Conservation (phyloP, 1,140 invertebrate genomes). For the Whitmania pigra region DNA sequence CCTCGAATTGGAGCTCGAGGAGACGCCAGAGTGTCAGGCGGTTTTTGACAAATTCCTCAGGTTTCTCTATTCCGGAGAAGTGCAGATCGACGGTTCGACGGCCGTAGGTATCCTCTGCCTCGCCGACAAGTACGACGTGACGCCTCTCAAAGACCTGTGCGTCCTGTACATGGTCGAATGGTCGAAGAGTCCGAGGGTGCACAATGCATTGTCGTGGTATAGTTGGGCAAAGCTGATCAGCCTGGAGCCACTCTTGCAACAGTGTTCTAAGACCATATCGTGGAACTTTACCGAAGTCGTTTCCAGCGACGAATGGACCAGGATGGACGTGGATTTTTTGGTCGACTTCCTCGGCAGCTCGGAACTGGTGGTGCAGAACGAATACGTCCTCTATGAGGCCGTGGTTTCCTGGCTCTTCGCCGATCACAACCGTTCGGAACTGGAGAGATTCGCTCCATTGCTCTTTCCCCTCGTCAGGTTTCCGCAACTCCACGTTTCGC, state of each 20-base stretch:
- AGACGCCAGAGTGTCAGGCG: slow-evolving; percentile 36
- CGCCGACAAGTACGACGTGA: slow-evolving; percentile 42
- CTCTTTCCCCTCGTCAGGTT: slow-evolving; percentile 40
- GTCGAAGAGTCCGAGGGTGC: slow-evolving; percentile 34
- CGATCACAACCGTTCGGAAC: slow-evolving; percentile 24
- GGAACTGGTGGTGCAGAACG: slow-evolving; percentile 36
- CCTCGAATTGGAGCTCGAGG: slow-evolving; percentile 35
- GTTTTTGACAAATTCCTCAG: slow-evolving; percentile 39
- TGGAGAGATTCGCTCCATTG: slow-evolving; percentile 25
- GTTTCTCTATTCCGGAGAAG: slow-evolving; percentile 40
- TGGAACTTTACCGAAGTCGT: slow-evolving; percentile 40
- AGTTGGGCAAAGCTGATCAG: slow-evolving; percentile 39
- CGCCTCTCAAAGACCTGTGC: slow-evolving; percentile 38
- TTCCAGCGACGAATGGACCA: slow-evolving; percentile 34
- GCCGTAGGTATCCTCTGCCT: slow-evolving; percentile 41
- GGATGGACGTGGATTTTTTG: slow-evolving; percentile 40
- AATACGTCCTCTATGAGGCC: slow-evolving; percentile 33
- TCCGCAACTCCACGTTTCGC: slow-evolving; percentile 38
- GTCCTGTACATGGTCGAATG: slow-evolving; percentile 39
- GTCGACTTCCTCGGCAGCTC: slow-evolving; percentile 35
- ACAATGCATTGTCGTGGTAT: slow-evolving; percentile 40
- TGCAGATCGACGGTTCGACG: slow-evolving; percentile 33
- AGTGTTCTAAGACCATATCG: slow-evolving; percentile 39
- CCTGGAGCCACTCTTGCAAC: slow-evolving; percentile 32
- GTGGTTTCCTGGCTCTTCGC: slow-evolving; percentile 33